These are phyloP conservation scores for Leptoteleia sp. DNA, from an alignment of 1,140 invertebrate species.

Conservation along the genomic window DNA sequence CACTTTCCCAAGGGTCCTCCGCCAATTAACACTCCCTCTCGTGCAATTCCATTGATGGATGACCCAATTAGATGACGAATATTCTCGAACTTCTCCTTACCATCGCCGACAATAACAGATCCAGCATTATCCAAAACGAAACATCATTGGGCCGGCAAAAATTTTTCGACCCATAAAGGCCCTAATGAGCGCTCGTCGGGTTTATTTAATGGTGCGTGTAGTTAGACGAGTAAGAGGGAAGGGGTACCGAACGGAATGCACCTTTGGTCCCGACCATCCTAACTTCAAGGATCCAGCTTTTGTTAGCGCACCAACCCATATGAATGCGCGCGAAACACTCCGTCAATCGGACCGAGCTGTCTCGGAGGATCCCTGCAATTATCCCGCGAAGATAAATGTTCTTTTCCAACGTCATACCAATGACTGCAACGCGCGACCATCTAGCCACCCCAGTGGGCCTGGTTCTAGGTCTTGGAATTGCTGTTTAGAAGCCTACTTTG, in stretches of 20 bases:
- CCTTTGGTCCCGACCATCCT: slow-evolving; percentile 12
- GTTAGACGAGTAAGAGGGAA: slow-evolving; percentile 43
- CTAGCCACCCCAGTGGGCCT: too few species aligned
- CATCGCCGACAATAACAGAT: slow-evolving; percentile 30
- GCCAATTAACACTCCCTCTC: slow-evolving; percentile 40
- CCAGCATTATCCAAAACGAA: slow-evolving; percentile 46
- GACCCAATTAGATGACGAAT: slow-evolving; percentile 50
- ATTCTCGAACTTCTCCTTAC: slow-evolving; percentile 10
- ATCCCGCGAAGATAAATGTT: slow-evolving; percentile 43
- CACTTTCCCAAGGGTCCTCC: too few species aligned
- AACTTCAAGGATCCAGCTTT: slow-evolving; percentile 44
- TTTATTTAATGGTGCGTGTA: slow-evolving; percentile 77
- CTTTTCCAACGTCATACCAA: slow-evolving; percentile 15
- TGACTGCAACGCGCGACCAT: slow-evolving; percentile 23
- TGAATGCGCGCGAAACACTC: slow-evolving; percentile 24
- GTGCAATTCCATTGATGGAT: slow-evolving; percentile 33
- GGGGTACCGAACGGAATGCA: slow-evolving; percentile 44
- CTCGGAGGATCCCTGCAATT: slow-evolving; percentile 37
- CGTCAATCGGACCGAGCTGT: slow-evolving; percentile 28
- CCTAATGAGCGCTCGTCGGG: slow-evolving; percentile 75
- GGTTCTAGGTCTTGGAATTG: too few species aligned
- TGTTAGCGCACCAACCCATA: slow-evolving; percentile 19
- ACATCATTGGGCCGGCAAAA: slow-evolving; percentile 31
- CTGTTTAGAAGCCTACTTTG: too few species aligned
- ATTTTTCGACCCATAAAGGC: slow-evolving; percentile 77